Percentiles rank a stretch among this genome's conserved stretches.
Evolutionary conservation across 2,888 invertebrate species (phyloP).

Genomic region (Xylocampa areola): DNA sequence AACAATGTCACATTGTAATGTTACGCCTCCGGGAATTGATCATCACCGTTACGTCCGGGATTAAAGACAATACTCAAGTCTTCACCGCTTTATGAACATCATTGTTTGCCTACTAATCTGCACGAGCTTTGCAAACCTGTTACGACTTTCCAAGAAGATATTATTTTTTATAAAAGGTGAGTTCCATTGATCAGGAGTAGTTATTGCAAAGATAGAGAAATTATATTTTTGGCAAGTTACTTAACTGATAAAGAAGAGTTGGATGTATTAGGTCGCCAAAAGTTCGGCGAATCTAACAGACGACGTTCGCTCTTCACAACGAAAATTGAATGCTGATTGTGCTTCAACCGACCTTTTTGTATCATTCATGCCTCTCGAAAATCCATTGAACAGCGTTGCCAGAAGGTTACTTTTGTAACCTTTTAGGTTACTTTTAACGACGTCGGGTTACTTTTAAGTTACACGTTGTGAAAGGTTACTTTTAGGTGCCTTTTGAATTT

Average conservation of each 20-base stretch:
- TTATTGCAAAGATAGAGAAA: slow-evolving; percentile 21
- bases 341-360: slow-evolving; percentile 32
- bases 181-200: not conserved
- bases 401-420: too few relatives aligned
- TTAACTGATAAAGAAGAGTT: slow-evolving; percentile 20
- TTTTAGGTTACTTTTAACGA: too few relatives aligned
- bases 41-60: slow-evolving; percentile 58
- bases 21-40: slow-evolving; percentile 58
- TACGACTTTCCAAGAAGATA: not conserved
- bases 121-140: not conserved
- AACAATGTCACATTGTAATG: slow-evolving; percentile 65
- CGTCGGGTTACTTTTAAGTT: too few relatives aligned
- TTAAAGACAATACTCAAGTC: slow-evolving; percentile 42
- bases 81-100: slow-evolving; percentile 18
- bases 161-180: not conserved
- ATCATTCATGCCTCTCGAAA: slow-evolving; percentile 38
- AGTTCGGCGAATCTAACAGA: slow-evolving; percentile 14
- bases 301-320: slow-evolving; percentile 13
- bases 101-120: slow-evolving; percentile 25
- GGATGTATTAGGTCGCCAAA: slow-evolving; percentile 13
- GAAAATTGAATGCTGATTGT: slow-evolving; percentile 25
- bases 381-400: too few relatives aligned
- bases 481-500: too few relatives aligned
- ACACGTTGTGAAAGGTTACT: too few relatives aligned
- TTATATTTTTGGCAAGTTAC: slow-evolving; percentile 20